Percentiles rank a stretch among this genome's conserved stretches.
Conservation (phyloP, 2,888 invertebrate genomes). For the Achlya flavicornis region DNA sequence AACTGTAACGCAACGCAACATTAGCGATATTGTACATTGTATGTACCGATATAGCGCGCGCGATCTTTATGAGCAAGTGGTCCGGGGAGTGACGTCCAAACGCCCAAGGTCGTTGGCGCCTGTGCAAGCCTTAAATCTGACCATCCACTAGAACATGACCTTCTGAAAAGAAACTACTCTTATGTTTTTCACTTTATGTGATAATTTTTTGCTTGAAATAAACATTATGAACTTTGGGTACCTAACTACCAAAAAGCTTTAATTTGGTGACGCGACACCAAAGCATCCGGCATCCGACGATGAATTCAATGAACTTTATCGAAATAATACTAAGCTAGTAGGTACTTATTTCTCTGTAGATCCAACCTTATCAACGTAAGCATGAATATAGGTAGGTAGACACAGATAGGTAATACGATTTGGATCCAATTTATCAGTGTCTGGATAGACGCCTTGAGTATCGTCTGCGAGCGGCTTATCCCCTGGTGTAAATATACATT, state of each 20-base stretch:
- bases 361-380: background rate
- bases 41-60: too few species aligned
- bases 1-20: too few species aligned
- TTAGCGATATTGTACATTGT: too few species aligned
- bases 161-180: background rate
- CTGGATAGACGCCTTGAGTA: background rate
- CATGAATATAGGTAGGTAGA: background rate
- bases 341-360: background rate
- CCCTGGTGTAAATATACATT: background rate
- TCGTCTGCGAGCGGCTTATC: background rate
- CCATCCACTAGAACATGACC: slow-evolving; percentile 22
- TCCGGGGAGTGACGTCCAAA: too few species aligned
- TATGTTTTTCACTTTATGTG: background rate
- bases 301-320: too few species aligned
- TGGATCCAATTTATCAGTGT: background rate
- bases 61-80: too few species aligned
- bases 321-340: background rate
- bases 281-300: background rate
- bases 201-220: too few species aligned
- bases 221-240: too few species aligned
- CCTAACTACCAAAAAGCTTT: background rate
- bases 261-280: too few species aligned
- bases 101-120: too few species aligned
- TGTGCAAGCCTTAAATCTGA: too few species aligned
- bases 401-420: background rate